Conservation (phyloP, 2,888 invertebrate genomes). For the Drosophila borealis region DNA sequence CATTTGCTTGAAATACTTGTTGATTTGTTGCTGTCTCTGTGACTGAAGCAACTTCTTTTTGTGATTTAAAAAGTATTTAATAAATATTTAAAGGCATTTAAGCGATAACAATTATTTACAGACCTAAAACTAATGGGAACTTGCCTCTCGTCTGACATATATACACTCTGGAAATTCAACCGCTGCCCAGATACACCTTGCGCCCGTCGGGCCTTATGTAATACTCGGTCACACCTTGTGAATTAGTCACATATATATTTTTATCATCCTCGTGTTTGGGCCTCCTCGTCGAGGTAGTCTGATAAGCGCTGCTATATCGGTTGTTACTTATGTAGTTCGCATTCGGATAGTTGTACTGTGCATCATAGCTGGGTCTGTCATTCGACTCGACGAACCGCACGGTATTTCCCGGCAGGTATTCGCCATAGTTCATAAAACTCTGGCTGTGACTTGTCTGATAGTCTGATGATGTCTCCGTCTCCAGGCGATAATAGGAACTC, state of each 20-base stretch:
- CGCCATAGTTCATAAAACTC: constrained; percentile 58
- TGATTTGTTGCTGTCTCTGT: constrained; percentile 45
- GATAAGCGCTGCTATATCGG: constrained; percentile 66
- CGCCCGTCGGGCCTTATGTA: constrained; percentile 81
- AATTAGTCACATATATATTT: constrained; percentile 83
- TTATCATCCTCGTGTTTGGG: constrained; percentile 72
- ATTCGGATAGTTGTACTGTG: constrained; percentile 69
- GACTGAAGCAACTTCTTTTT: constrained; percentile 3
- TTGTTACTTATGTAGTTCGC: constrained; percentile 67
- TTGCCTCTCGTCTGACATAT: constrained; percentile 32
- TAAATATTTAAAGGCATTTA: constrained; percentile 59
- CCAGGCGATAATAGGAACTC: constrained; percentile 55
- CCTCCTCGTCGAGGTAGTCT: constrained; percentile 37
- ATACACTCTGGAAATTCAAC: constrained; percentile 19
- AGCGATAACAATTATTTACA: constrained; percentile 62
- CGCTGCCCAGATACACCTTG: constrained; percentile 77
- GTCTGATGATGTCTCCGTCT: constrained; percentile 44
- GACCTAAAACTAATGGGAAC: constrained; percentile 47
- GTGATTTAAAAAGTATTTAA: constrained; percentile 39
- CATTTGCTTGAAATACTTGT: constrained; percentile 59
- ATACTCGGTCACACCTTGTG: constrained; percentile 82
- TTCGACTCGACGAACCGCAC: constrained; percentile 39
- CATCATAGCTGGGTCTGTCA: constrained; percentile 25
- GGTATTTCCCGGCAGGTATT: constrained; percentile 53
- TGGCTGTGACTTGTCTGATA: constrained; percentile 27